Evolutionary conservation across 2,797 vertebrate genomes (phyloP), one percentile per base, ranked within the genome.

Genomic region (Cetoscarus ocellatus): DNA sequence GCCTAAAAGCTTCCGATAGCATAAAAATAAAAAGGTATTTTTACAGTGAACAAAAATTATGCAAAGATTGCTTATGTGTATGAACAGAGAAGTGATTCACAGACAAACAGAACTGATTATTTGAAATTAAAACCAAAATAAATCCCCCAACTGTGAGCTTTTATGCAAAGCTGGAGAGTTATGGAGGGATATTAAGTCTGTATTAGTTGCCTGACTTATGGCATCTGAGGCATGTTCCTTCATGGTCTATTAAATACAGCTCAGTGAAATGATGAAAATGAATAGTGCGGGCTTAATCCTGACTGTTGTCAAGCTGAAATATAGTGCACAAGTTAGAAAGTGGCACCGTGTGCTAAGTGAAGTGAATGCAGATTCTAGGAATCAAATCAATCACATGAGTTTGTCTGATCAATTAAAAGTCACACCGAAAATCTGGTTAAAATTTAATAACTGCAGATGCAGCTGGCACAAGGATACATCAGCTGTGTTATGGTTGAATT

Each of bases 261-360:
- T 86, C 73, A 77, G 80, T 50, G 73, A 84, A 87, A 89, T 83
- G 78, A 85, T 80, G 76, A 75, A 80, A 88, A 85, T 83, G 82
- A 89, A 90, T 77, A 70, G 70, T 13, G 47, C 58, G 65, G 70
- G 66, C 75, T 75, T 43, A 75, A 82, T 69, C 74, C 75, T 76
- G 78, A 84, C 44, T 44, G 65, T 70, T 60, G 43, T 70, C 45
- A 65, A 64, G 79, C 64, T 75, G 75, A 88, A 88, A 80, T 73
- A 74, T 78, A 48, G 58, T 12, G 11, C 61, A 71, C 27, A 51
- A 54, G 53, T 52, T 55, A 53, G 38, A 70, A 78, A 55, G 63
- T 67, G 70, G 42, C 70, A 62, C 67, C 66, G 67, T 48, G 67
- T 64, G 51, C 54, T 77, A 67, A 80, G 70, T 39, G 14, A 34